Evolutionary conservation across 2,113 vertebrate genomes (phyloP), one percentile per base, ranked within the genome.

Genomic region (Scomber scombrus): DNA sequence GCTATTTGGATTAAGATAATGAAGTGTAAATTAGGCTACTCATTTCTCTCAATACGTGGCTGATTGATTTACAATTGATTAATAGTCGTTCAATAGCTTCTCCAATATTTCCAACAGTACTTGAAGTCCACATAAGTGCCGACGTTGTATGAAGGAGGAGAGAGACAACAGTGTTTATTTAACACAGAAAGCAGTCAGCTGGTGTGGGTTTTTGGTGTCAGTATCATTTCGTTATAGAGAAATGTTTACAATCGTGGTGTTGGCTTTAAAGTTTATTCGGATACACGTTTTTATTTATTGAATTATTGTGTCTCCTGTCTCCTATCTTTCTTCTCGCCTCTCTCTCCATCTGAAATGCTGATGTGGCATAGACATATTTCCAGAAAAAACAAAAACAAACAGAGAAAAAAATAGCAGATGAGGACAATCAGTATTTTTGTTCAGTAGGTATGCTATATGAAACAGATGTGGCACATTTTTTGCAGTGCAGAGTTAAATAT

Each of bases 401-500:
- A 26, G 2, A 26, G 0, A 26, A 26, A 26, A 26, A 26, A 26
- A 26, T n/a, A 26, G 23, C 15, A 18, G 3, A 50, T 60, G 10
- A 56, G 26, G 12, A 46, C 3, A 54, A 5, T 31, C 10, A 5
- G 14, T 56, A 40, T 13, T 3, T 50, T 64, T 47, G 52, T 23
- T 68, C 11, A 49, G 23, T 26, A 26, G 23, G 23, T 26, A 26
- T 2, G 3, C 3, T 26, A 0, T 15, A 63, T 16, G 16, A 57
- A 15, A 16, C 52, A 81, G 67, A 88, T 79, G 31, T 82, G 66
- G 66, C 73, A 82, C 80, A 46, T 26, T 71, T 89, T 84, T 50
- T 47, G n/a, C 52, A 46, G 47, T 11, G 23, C 23, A 11, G 3
- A 61, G 71, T 71, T 90, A 93, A 88, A 86, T 92, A 72, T 90